Percentiles rank a stretch among this genome's conserved stretches.
phyloP scores from a whole-genome alignment of 2,888 invertebrate species.

The Macaria notata region DNA sequence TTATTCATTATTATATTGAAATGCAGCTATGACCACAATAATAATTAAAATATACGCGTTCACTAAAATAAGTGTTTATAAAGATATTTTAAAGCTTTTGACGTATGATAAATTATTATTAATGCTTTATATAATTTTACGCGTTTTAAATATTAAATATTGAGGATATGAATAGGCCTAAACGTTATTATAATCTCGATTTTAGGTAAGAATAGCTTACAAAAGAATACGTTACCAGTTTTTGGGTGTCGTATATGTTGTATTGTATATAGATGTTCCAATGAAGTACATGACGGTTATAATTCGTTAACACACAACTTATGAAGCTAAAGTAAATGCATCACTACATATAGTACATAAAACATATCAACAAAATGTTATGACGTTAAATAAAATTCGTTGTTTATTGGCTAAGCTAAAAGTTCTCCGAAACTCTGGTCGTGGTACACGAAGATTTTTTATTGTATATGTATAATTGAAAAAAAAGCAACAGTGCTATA shows the following conservation, averaged over 20 bases:
- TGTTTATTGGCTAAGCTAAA: slow-evolving; percentile 40
- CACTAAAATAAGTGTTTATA: slow-evolving; percentile 21
- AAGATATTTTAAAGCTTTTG: slow-evolving; percentile 21
- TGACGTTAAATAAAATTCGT: slow-evolving; percentile 41
- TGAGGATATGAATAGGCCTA: slow-evolving; percentile 63
- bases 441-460: no score
- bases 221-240: slow-evolving; percentile 61
- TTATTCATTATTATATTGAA: neutral
- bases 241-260: slow-evolving; percentile 61
- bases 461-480: no score
- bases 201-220: slow-evolving; percentile 36
- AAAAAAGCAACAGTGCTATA: no score
- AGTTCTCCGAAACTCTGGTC: no score
- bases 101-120: slow-evolving; percentile 30
- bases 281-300: slow-evolving; percentile 46
- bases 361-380: slow-evolving; percentile 72
- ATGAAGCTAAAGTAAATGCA: slow-evolving; percentile 59
- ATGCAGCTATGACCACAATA: slow-evolving; percentile 25
- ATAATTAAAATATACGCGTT: slow-evolving; percentile 31
- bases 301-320: slow-evolving; percentile 61
- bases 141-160: slow-evolving; percentile 44
- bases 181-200: slow-evolving; percentile 58
- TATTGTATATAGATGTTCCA: slow-evolving; percentile 51
- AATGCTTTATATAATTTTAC: slow-evolving; percentile 41
- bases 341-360: slow-evolving; percentile 75